phyloP scores from a whole-genome alignment of 53 echinoderm and acorn worm genomes.

The Henricia sp. region DNA sequence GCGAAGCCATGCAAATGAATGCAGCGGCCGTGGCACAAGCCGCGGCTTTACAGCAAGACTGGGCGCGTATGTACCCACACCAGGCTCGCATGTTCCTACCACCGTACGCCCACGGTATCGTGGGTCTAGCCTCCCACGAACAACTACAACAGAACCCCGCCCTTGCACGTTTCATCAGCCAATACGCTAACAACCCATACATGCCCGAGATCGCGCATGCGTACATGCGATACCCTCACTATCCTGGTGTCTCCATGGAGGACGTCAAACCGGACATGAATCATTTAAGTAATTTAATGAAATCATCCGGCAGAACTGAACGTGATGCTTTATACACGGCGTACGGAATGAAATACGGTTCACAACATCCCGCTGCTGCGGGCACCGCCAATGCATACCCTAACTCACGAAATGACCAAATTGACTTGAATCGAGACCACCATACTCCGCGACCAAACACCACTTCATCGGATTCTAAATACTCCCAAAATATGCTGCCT shows the following conservation, averaged over 20 bases:
- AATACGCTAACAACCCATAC: slow-evolving; percentile 75
- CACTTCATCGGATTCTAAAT: slow-evolving; percentile 51
- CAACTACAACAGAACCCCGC: slow-evolving; percentile 73
- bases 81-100: slow-evolving; percentile 68
- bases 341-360: slow-evolving; percentile 38
- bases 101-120: slow-evolving; percentile 74
- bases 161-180: slow-evolving; percentile 75
- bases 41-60: slow-evolving; percentile 66
- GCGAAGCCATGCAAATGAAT: slow-evolving; percentile 65
- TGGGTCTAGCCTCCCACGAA: slow-evolving; percentile 60
- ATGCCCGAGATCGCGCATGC: slow-evolving; percentile 50
- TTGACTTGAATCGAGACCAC: slow-evolving; percentile 58
- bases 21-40: slow-evolving; percentile 55
- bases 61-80: slow-evolving; percentile 82
- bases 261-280: slow-evolving; percentile 73
- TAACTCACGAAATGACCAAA: slow-evolving; percentile 35
- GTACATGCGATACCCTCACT: slow-evolving; percentile 59
- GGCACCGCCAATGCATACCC: slow-evolving; percentile 27
- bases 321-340: slow-evolving; percentile 49
- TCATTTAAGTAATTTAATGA: slow-evolving; percentile 58
- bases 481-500: slow-evolving; percentile 54
- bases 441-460: slow-evolving; percentile 46
- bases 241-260: slow-evolving; percentile 53
- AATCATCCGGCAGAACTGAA: slow-evolving; percentile 23
- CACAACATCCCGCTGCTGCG: slow-evolving; percentile 45